Percentiles rank a stretch among this genome's conserved stretches.
phyloP scores from a whole-genome alignment of 2,113 vertebrate genomes.

The Grammomys dolichurus region DNA sequence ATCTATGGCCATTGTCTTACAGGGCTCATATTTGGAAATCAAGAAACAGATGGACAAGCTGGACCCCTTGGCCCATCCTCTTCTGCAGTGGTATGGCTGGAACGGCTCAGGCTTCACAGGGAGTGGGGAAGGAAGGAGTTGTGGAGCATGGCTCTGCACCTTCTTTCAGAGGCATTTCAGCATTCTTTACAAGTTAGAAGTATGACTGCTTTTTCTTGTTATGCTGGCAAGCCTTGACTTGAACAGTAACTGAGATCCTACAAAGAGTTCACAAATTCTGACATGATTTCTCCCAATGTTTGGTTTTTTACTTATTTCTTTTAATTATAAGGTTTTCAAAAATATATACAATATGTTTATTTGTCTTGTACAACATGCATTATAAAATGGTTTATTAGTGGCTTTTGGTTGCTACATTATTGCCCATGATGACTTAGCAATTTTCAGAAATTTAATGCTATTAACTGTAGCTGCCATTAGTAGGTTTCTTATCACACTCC shows the following conservation, averaged over 20 bases:
- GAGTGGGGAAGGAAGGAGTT: no score
- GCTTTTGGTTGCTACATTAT: not conserved
- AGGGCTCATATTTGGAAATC: slow-evolving; percentile 99
- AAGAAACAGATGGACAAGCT: slow-evolving; percentile 99
- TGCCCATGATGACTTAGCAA: not conserved
- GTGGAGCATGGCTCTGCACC: not conserved
- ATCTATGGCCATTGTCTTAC: slow-evolving; percentile 58
- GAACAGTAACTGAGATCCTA: slow-evolving; percentile 18
- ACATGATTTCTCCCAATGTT: not conserved
- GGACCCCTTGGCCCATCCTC: slow-evolving; percentile 97
- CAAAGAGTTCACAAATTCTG: slow-evolving; percentile 9
- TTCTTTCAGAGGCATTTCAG: not conserved
- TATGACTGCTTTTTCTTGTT: slow-evolving; percentile 13
- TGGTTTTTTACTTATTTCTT: not conserved
- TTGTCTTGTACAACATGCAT: not conserved
- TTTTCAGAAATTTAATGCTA: not conserved
- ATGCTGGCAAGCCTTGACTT: not conserved
- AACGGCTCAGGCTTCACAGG: slow-evolving; percentile 8
- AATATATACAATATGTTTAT: not conserved
- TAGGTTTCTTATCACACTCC: not conserved
- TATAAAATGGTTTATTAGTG: not conserved
- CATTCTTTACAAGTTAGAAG: not conserved
- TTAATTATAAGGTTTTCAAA: not conserved
- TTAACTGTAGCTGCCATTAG: not conserved
- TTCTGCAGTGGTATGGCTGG: slow-evolving; percentile 94